Conservation (phyloP, 2,797 vertebrate genomes). For the Numenius phaeopus region DNA sequence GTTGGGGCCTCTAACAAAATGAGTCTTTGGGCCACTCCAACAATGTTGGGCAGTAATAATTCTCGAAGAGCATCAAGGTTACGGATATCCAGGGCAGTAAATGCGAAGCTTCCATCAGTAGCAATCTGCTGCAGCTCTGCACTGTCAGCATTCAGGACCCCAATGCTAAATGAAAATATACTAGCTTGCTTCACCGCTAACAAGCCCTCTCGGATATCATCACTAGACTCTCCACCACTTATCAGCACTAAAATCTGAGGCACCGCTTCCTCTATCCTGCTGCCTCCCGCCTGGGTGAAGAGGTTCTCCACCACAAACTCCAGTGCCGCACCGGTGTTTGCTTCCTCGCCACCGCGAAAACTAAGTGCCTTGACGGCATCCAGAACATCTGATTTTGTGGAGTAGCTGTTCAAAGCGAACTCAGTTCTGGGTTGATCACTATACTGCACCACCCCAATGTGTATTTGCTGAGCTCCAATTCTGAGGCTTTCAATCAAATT, state of each 20-base stretch:
- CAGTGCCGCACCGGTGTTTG: constrained; percentile 92
- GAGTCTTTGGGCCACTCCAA: constrained; percentile 88
- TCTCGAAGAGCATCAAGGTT: constrained; percentile 83
- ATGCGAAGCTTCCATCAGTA: constrained; percentile 89
- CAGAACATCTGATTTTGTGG: constrained; percentile 87
- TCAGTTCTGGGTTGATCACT: constrained; percentile 84
- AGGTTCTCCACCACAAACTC: constrained; percentile 88
- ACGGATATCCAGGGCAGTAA: constrained; percentile 87
- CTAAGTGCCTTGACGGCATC: constrained; percentile 87
- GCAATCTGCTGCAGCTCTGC: constrained; percentile 90
- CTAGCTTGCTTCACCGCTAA: constrained; percentile 89
- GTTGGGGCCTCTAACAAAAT: constrained; percentile 88
- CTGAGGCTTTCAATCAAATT: constrained; percentile 92
- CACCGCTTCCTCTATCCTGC: constrained; percentile 91
- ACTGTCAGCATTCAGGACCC: constrained; percentile 83
- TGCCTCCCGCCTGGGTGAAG: constrained; percentile 88
- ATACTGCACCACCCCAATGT: constrained; percentile 92
- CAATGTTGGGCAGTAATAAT: constrained; percentile 88
- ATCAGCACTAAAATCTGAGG: constrained; percentile 93
- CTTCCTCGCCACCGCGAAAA: constrained; percentile 86
- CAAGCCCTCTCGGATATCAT: constrained; percentile 88
- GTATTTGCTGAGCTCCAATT: constrained; percentile 89
- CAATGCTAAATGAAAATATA: constrained; percentile 87
- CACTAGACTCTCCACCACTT: constrained; percentile 90
- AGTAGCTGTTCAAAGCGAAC: constrained; percentile 90